These are phyloP conservation scores for Candoia aspera DNA, from an alignment of 2,113 vertebrate species.

Conservation along the genomic window DNA sequence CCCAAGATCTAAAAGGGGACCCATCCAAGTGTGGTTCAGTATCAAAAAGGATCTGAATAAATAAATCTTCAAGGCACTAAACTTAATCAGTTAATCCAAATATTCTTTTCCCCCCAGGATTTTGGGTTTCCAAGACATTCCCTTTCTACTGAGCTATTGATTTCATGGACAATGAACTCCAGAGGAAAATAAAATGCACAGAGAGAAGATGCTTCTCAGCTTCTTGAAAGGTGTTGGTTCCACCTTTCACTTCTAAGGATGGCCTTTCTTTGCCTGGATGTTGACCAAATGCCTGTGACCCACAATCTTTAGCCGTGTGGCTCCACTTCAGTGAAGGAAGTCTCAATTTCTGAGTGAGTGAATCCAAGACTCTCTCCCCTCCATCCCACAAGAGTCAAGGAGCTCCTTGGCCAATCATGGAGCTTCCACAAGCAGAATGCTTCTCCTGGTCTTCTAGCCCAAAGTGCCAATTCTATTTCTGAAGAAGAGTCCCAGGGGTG, in stretches of 20 bases:
- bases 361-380: background rate
- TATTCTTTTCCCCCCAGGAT: background rate
- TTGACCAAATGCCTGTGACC: background rate
- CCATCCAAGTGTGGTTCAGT: background rate
- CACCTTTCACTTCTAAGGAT: background rate
- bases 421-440: background rate
- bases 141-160: background rate
- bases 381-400: background rate
- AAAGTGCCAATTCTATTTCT: background rate
- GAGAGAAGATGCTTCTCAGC: background rate
- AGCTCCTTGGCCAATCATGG: background rate
- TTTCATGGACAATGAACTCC: background rate
- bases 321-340: background rate
- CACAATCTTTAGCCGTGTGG: too few species aligned
- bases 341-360: background rate
- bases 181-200: background rate
- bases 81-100: background rate
- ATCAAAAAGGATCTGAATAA: background rate
- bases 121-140: background rate
- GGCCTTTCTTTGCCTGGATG: background rate
- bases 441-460: background rate
- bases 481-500: background rate
- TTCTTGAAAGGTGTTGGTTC: background rate
- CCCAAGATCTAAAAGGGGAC: background rate
- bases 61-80: background rate